These are phyloP conservation scores for Odontesthes bonariensis DNA, from an alignment of 2,113 vertebrate genomes.

Conservation along the genomic window DNA sequence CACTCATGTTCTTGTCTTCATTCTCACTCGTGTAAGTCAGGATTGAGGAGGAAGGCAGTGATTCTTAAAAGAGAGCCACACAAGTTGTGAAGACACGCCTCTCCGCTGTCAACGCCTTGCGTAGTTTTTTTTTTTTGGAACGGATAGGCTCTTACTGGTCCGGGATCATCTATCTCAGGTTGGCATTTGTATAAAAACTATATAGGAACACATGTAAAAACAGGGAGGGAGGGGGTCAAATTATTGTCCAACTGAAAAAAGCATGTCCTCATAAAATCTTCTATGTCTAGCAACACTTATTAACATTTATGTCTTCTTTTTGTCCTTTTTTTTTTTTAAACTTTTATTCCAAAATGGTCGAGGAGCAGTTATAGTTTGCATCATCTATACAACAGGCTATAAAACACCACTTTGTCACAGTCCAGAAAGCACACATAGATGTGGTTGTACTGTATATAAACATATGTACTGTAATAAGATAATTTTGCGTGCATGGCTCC, in stretches of 20 bases:
- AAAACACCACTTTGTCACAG: slow-evolving; percentile 99
- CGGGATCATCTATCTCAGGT: slow-evolving; percentile 65
- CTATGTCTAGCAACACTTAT: slow-evolving; percentile 99
- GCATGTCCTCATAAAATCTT: slow-evolving; percentile 91
- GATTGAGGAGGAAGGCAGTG: slow-evolving; percentile 75
- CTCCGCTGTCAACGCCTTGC: slow-evolving; percentile 39
- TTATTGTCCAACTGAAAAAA: slow-evolving; percentile 82
- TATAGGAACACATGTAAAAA: slow-evolving; percentile 86
- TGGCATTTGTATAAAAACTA: slow-evolving; percentile 84
- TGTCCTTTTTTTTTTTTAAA: slow-evolving; percentile 60
- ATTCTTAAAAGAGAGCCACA: slow-evolving; percentile 64
- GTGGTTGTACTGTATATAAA: slow-evolving; percentile 99
- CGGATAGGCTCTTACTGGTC: slow-evolving; percentile 70
- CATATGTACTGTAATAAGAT: slow-evolving; percentile 97
- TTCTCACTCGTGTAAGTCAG: slow-evolving; percentile 60
- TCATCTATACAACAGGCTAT: slow-evolving; percentile 99
- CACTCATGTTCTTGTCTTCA: slow-evolving; percentile 43
- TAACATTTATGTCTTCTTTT: slow-evolving; percentile 90
- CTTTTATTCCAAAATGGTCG: slow-evolving; percentile 92
- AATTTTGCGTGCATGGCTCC: slow-evolving; percentile 98
- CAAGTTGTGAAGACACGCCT: slow-evolving; percentile 30
- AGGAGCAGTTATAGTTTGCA: slow-evolving; percentile 99
- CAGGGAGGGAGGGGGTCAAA: slow-evolving; percentile 71
- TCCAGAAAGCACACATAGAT: slow-evolving; percentile 99
- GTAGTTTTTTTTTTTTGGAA: slow-evolving; percentile 45